Evolutionary conservation across 2,888 invertebrate species (phyloP), one percentile per base, ranked within the genome.

Genomic region (Apamea monoglypha): DNA sequence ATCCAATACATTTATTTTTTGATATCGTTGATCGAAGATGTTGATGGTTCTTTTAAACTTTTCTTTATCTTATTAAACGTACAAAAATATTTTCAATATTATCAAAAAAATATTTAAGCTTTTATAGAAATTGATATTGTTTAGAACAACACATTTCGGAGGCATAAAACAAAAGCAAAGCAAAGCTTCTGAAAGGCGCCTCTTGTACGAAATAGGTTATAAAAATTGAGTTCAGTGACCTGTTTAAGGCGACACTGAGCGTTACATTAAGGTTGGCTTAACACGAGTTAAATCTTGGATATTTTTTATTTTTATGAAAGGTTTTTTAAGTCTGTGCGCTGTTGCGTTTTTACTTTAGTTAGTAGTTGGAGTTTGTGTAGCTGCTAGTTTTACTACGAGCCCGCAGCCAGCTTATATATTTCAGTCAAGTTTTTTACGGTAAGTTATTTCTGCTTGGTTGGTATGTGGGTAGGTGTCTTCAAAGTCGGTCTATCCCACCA

Each of bases 221-320:
- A 87, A 81, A 86, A 87, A 83, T 87, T 80, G 84, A 69, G 86
- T 81, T 81, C 86, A 81, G 61, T 84, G 86, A 86, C 87, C 86
- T 81, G 72, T 81, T 78, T 84, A 80, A 84, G 87, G 77, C 80
- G 87, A 87, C 87, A 76, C 83, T 70, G 85, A 83, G 74, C 61
- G 69, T 84, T 73, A 80, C 69, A 80, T 80, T 83, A 85, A 87
- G 87, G 87, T 72, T 74, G 85, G 87, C 79, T 87, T 80, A 80
- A 64, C 73, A 77, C 72, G 72, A 83, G 66, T 75, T 36, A 75
- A 80, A 80, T 87, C 85, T 87, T 85, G 78, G 86, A 76, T 69
- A 64, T 79, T 76, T 76, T 82, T 78, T 74, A 74, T 78, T 84
- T 81, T 74, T 70, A 63, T 77, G 59, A 81, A 85, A 75, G 66